Base-by-base conservation (phyloP, 2,113 vertebrate species). In the Heterochromis multidens region DNA sequence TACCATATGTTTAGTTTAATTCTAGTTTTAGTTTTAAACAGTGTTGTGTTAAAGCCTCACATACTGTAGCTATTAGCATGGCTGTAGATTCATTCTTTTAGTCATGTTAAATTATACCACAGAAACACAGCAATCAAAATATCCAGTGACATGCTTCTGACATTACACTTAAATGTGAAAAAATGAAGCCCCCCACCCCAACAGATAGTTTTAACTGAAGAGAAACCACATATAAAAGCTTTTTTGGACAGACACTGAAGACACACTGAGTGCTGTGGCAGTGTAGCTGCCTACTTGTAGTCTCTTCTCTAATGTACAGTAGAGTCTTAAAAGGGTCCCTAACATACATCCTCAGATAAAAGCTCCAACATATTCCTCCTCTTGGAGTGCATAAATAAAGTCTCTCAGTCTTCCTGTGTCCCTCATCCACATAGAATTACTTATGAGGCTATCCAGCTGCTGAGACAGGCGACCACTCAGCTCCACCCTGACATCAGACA, bases 381-480 rank as follows among this genome's bases (percentile, higher is more conserved):
- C 60, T 86, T 79, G 9, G 54, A 86, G 67, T 78, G 60, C 87
- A 91, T 93, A 92, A 93, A 94, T 91, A 91, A 86, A 80, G 17
- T 76, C 67, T 67, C 46, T 77, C 79, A 57, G 40, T 70, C 79
- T 90, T 88, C 84, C 85, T 86, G 81, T 78, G 79, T 90, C 89
- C 85, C 79, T 80, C 35, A 10, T 90, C 62, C 77, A 83, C 65
- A 78, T 40, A 89, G 70, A 84, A 77, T 92, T 82, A 88, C 87
- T 92, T 89, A 86, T 86, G 91, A 92, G 83, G 23, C 85, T 78
- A 83, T 92, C 89, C 91, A 89, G 89, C 91, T 91, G 86, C 91
- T 87, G 86, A 88, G 77, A 59, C 80, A 56, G 33, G 76, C 87
- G 79, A 86, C 86, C 84, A 61, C 87, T 92, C 92, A 80, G 80